Conservation (phyloP, 2,797 vertebrate genomes). For the Pipistrellus nathusii region DNA sequence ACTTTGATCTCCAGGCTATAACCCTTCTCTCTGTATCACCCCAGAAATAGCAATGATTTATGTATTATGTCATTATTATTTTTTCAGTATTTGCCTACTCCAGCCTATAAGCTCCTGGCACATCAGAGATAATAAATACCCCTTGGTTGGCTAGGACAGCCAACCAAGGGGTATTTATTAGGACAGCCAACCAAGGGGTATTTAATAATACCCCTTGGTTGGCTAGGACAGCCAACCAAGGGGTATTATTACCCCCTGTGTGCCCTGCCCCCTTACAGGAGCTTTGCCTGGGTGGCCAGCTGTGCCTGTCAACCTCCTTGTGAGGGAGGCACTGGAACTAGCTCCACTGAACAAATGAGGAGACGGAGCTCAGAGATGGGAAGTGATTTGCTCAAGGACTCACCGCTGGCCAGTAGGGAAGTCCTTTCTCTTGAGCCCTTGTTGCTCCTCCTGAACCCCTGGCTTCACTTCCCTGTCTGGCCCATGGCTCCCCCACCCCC, state of each 20-base stretch:
- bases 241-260: too few relatives aligned
- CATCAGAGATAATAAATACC: neutral
- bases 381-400: neutral
- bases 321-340: neutral
- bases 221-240: accelerated
- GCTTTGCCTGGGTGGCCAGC: neutral
- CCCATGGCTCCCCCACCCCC: accelerated
- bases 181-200: too few relatives aligned
- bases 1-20: neutral
- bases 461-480: neutral
- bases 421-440: neutral
- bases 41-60: neutral
- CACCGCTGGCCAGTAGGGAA: neutral
- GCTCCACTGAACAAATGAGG: neutral
- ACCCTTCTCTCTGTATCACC: too few relatives aligned
- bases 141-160: neutral
- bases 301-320: neutral
- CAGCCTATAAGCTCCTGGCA: neutral
- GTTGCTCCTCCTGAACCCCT: neutral
- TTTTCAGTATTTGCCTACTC: neutral
- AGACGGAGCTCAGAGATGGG: neutral
- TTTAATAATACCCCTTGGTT: too few relatives aligned
- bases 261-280: neutral
- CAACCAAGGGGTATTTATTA: too few relatives aligned
- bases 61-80: neutral